Base-by-base conservation (phyloP, 1,140 invertebrate species). In the Choristoneura fumiferana region DNA sequence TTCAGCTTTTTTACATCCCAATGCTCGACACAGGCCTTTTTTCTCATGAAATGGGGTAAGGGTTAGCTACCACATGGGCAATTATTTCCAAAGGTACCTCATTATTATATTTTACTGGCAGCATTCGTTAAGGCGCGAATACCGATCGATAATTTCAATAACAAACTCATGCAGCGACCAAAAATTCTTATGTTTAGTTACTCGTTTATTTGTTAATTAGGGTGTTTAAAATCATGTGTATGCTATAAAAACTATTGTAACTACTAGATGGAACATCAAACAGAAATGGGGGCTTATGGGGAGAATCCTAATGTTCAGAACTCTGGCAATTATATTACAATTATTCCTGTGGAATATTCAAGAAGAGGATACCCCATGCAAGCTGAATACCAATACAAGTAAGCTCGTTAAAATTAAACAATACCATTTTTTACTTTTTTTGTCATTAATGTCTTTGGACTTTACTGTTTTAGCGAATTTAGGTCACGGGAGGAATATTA, bases 351-450 rank as follows among this genome's bases (percentile, higher is more conserved):
- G 12, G 89, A 89, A 58, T 90, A 89, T 78, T 84, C 87, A 3
- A 73, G 89, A 56, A 78, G 89, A 57, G 82, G 87, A 37, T 90
- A 89, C 76, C 77, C 84, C 12, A 84, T 89, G 61, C 89, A 90
- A 75, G 81, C 87, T 0, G 89, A 90, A 75, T 90, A 89, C 74
- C 87, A 90, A 67, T 90, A 87, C 67, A 89, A 86, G 89, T 90
- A 76, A 73, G 73, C 49, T 58, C 37, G 33, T 39, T 45, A 18
- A 45, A 57, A 52, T 36, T 57, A 37, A 56, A 33, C 12, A 54
- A 38, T 15, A 59, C 14, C 6, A 8, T 55, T 45, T 33, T 58
- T 39, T 55, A 12, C 8, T 63, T 58, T 22, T 34, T 37, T 36
- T 6, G 12, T 13, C 49, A 52, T 5, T 10, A 38, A 35, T 8